These are phyloP conservation scores for Prunella strophiata DNA, from an alignment of 2,797 vertebrate species.

Conservation along the genomic window DNA sequence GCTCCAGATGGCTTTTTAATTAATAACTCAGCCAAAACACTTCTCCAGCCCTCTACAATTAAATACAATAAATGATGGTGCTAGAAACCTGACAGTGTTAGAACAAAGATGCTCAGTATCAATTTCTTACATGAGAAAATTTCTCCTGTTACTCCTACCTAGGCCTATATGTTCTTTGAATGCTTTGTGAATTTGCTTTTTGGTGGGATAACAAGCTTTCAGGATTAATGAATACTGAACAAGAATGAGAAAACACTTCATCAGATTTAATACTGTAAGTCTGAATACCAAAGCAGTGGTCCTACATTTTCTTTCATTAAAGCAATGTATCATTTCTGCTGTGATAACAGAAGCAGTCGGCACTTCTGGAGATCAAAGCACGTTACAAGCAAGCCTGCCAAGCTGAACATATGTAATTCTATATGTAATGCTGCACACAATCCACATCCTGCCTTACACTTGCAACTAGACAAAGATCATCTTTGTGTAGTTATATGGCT, in stretches of 20 bases:
- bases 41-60: background rate
- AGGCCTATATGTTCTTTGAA: background rate
- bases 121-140: background rate
- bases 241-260: background rate
- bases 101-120: background rate
- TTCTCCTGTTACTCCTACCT: background rate
- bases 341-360: slow-evolving; percentile 37
- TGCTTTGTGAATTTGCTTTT: background rate
- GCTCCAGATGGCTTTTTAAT: background rate
- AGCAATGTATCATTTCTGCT: slow-evolving; percentile 39
- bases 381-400: slow-evolving; percentile 6
- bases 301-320: slow-evolving; percentile 19
- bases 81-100: background rate
- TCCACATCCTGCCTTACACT: background rate
- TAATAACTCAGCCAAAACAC: slow-evolving; percentile 1
- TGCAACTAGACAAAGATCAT: slow-evolving; percentile 44
- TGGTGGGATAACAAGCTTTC: background rate
- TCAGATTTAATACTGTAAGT: background rate
- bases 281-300: background rate
- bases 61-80: background rate
- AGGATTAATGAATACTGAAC: background rate
- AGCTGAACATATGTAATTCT: slow-evolving; percentile 48
- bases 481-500: background rate
- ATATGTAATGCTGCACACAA: slow-evolving; percentile 11
- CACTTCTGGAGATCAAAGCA: slow-evolving; percentile 53